Base-by-base conservation (phyloP, 2,888 invertebrate genomes). In the Liopterus haemorrhoidalis region DNA sequence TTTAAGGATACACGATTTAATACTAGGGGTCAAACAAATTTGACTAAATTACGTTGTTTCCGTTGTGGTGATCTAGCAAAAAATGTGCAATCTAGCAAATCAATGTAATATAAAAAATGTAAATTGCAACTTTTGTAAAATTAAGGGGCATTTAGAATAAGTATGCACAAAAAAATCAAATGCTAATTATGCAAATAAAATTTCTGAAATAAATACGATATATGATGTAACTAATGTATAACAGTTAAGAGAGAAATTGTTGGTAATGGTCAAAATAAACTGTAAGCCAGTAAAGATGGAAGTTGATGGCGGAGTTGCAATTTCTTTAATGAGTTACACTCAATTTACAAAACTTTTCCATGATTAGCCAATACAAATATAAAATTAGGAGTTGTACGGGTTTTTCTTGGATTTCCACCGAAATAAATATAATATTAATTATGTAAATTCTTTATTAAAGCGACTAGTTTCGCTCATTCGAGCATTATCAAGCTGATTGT, bases 161-260 rank as follows among this genome's bases (percentile, higher is more conserved):
- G 43, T 37, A 11, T 43, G 43, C 30, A 43, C 22, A 24, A 43
- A 43, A 18, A 18, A 19, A 3, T 20, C 20, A 20, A 24, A 40
- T 4, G 9, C n/a, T n/a, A n/a, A 31, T 11, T 11, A 4, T 21
- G 21, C 24, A 30, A 8, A 39, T 1, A 25, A 40, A 19, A 24
- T 40, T 3, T 28, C 28, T 3, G 40, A 40, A 22, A 22, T 37
- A 12, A 16, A 2, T 21, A 12, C 22, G 12, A 14, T 37, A 4
- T 12, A 37, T n/a, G n/a, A n/a, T n/a, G n/a, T n/a, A 24, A 11
- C 28, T 5, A 21, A 40, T 28, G 18, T 28, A 8, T 16, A 20
- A 8, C 16, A 43, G n/a, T 37, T 24, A 8, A 19, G 37, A 27
- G 14, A 16, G 2, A 43, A 43, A 24, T 43, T 36, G 11, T 27